Conservation (phyloP, 2,888 invertebrate genomes). For the Siphlonurus alternatus region DNA sequence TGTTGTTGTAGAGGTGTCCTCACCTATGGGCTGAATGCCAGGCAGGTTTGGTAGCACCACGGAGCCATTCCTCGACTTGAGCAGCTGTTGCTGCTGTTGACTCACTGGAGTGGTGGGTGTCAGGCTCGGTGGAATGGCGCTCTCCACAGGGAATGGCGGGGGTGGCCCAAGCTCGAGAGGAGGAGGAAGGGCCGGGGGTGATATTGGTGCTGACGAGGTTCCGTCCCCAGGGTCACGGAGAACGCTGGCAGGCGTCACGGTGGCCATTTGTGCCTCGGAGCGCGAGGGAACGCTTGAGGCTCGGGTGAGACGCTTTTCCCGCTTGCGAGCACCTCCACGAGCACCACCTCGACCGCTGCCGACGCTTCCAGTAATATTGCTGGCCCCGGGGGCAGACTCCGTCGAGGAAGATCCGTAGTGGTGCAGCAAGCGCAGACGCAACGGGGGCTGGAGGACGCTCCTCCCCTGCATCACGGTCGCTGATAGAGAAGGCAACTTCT, state of each 20-base stretch:
- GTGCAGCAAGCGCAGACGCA: neutral
- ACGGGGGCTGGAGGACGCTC: neutral
- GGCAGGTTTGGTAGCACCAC: conserved; percentile 46
- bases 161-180: conserved; percentile 1
- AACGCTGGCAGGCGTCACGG: conserved; percentile 16
- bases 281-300: conserved; percentile 52
- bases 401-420: neutral
- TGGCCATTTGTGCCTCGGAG: conserved; percentile 31
- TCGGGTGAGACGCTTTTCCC: conserved; percentile 39
- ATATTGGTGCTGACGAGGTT: neutral
- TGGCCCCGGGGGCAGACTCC: neutral
- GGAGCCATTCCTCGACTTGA: conserved; percentile 34
- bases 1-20: too few relatives aligned
- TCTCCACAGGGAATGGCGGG: conserved; percentile 16
- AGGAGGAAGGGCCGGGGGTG: neutral
- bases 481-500: too few relatives aligned
- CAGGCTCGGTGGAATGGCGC: conserved; percentile 6
- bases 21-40: conserved; percentile 56
- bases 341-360: neutral
- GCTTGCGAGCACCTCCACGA: neutral
- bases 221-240: conserved; percentile 11
- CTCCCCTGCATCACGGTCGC: too few relatives aligned
- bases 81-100: conserved; percentile 12
- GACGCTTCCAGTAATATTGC: neutral
- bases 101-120: conserved; percentile 25